Base-by-base conservation (phyloP, 2,888 invertebrate species). In the Cybosia mesomella region DNA sequence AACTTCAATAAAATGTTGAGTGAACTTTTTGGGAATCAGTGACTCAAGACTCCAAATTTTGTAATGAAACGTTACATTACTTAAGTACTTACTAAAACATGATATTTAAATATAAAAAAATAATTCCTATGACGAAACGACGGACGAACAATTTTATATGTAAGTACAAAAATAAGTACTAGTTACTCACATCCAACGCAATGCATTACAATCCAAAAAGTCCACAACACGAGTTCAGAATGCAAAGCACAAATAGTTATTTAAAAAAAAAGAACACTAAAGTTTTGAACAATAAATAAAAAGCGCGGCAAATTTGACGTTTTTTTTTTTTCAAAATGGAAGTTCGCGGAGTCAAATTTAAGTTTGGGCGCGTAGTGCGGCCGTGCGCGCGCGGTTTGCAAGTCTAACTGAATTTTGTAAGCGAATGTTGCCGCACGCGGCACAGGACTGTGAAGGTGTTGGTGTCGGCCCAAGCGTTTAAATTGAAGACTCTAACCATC, bases 341-440 rank as follows among this genome's bases (percentile, higher is more conserved):
- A 87, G 88, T 85, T 80, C 78, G 79, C 81, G 83, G 79, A 89
- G 88, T 89, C 87, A 86, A 92, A 90, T 90, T 87, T 87, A 91
- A 92, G 92, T 92, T 83, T 92, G 82, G 91, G 89, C 91, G 92
- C 92, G 90, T 84, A 85, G 85, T 76, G 85, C 90, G 92, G 90
- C 92, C 92, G 93, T 89, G 92, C 94, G 93, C 92, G 88, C 89
- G 91, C 92, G 91, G 88, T 89, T 89, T 89, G 86, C 91, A 87
- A 86, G 89, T 89, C 91, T 83, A 91, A 94, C 94, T 94, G 92
- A 95, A 91, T 93, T 93, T 92, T 91, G 93, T 92, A 87, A 90
- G 86, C 89, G 88, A 87, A 87, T 87, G 90, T 87, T 89, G 86
- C 89, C 89, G 85, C 83, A 80, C 82, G 83, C 83, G 82, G 80